Base-by-base conservation (phyloP, 1,140 invertebrate species). In the Kradibia gibbosae region DNA sequence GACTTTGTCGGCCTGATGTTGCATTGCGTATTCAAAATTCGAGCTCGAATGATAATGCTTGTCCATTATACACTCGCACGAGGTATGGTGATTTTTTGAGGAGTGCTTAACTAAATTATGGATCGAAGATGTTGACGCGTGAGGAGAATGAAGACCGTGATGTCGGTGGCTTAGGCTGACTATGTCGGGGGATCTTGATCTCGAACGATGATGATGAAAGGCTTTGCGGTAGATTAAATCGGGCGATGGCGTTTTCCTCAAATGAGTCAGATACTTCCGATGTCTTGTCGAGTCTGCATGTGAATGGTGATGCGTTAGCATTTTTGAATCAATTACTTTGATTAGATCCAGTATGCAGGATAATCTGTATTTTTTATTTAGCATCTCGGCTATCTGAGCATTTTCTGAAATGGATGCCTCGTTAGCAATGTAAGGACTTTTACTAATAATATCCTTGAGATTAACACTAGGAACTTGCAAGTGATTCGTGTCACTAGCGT, bases 311-410 rank as follows among this genome's bases (percentile, higher is more conserved):
- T 85, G 83, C 0, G 73, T 79, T 85, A 91, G 87, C 90, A 91
- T 88, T 65, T 87, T 87, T 0, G 87, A 85, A 22, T 91, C 90
- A 3, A 91, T 91, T n/a, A 88, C 72, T 42, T 83, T 85, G 0
- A 91, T 89, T 2, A 91, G 57, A 13, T 91, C 88, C 8, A 86
- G 57, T 87, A 91, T 91, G 25, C 88, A 86, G n/a, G 81, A 83
- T 71, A 84, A 88, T 65, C 89, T 84, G 67, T 85, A 88, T 13
- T 82, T 79, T n/a, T 72, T 76, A 22, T 50, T 36, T 3, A 82
- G 25, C 36, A 81, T 83, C 25, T 81, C 79, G 31, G 60, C 76
- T n/a, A 82, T 25, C 0, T 34, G 28, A 28, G 50, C 57, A 11
- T 82, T 45, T 0, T 82, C 81, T 10, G 67, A 65, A 25, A 76